Percentiles rank a stretch among this genome's conserved stretches.
phyloP scores from a whole-genome alignment of 2,113 vertebrate genomes.

The Pelodiscus sinensis region DNA sequence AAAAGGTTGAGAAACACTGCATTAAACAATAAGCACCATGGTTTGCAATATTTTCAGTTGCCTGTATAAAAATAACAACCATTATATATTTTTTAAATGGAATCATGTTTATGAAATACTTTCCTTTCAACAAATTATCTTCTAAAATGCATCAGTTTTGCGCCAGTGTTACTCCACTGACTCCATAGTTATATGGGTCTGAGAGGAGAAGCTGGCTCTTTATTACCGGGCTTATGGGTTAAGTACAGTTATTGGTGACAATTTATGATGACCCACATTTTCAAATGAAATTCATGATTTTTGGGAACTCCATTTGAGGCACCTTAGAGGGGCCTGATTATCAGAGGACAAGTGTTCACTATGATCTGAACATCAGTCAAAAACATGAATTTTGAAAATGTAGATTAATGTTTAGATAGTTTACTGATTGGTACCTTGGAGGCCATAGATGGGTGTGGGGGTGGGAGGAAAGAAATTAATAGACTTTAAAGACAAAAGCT shows the following conservation, averaged over 20 bases:
- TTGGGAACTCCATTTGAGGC: not conserved
- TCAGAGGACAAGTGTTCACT: not conserved
- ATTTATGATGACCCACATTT: not conserved
- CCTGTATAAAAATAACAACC: not conserved
- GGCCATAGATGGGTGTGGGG: not conserved
- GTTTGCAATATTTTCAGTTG: not conserved
- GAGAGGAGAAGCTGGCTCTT: not conserved
- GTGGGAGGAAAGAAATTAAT: not conserved
- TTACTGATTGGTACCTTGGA: not conserved
- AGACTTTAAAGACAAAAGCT: not conserved
- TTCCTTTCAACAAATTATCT: not conserved
- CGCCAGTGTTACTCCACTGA: not conserved
- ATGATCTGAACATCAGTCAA: not conserved
- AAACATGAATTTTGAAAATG: not conserved
- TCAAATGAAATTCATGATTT: not conserved
- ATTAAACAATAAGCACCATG: not conserved
- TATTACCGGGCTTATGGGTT: accelerated
- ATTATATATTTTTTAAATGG: not conserved
- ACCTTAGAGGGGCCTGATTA: not conserved
- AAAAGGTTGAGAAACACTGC: not conserved
- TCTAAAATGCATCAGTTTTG: not conserved
- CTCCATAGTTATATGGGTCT: not conserved
- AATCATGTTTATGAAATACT: not conserved
- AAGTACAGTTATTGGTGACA: not conserved
- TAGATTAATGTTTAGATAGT: not conserved